Base-by-base conservation (phyloP, 1,140 invertebrate species). In the Drosophila triauraria region DNA sequence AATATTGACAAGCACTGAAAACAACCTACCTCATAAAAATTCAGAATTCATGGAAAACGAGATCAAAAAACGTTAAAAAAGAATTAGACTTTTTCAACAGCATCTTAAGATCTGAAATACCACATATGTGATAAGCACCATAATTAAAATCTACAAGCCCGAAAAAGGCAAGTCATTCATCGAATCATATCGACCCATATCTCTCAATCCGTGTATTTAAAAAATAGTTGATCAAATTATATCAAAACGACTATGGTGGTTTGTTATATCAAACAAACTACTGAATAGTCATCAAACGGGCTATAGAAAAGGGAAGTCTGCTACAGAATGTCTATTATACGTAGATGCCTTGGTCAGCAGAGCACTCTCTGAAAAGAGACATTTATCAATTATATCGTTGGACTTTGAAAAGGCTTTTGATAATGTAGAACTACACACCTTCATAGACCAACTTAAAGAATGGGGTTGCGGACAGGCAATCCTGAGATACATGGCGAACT, bases 261-360 rank as follows among this genome's bases (percentile, higher is more conserved):
- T 54, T 54, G 51, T 54, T 38, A 38, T 32, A 35, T n/a, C 30
- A 20, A 35, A 35, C 51, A 35, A 54, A 38, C 53, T 56, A n/a
- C 54, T 57, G 1, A 30, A 60, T 38, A 48, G 44, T 48, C 30
- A 20, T 1, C 58, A 60, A 48, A 32, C 48, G 13, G 32, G 32
- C 2, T 60, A 48, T 15, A 32, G 13, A 23, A 60, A 48, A 8
- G 43, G 44, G 3, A 47, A 60, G n/a, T 38, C 58, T 30, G 44
- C 23, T 17, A 30, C 27, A 48, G 44, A 48, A 30, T 47, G n/a
- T 60, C 30, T 60, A 47, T 25, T 27, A 27, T 27, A 27, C 25
- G 25, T 27, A 27, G 25, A 27, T 27, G 25, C 25, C 25, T 27
- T 27, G 25, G 25, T 27, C 25, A 27, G 25, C 17, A 46, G 44